Evolutionary conservation across 1,140 invertebrate species (phyloP).

Genomic region (Nymphalis io): DNA sequence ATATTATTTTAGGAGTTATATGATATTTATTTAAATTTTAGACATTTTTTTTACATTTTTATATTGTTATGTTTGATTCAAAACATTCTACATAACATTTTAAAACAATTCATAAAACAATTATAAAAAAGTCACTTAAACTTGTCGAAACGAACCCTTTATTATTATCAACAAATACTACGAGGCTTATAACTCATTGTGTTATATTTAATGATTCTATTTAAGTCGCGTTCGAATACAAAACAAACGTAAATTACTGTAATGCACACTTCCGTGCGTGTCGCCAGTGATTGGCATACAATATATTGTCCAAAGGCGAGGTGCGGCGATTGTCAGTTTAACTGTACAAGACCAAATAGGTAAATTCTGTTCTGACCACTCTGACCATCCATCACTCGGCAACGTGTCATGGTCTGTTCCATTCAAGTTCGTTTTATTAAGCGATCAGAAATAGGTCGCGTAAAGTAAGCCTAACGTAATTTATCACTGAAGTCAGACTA

Average conservation of each 20-base stretch:
- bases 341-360: conserved; percentile 60
- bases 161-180: background rate
- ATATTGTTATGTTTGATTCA: too few species aligned
- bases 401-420: conserved; percentile 48
- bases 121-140: background rate
- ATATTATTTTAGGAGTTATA: too few species aligned
- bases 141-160: background rate
- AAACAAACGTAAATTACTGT: conserved; percentile 42
- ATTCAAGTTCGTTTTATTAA: conserved; percentile 56
- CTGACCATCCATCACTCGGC: conserved; percentile 35
- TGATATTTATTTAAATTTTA: too few species aligned
- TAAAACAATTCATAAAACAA: background rate
- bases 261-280: conserved; percentile 49
- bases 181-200: background rate
- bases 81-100: background rate
- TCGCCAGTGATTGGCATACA: conserved; percentile 68
- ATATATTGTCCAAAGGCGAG: conserved; percentile 66
- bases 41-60: too few species aligned
- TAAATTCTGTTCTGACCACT: conserved; percentile 38
- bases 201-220: conserved; percentile 8
- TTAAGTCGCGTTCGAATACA: conserved; percentile 12
- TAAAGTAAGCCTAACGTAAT: conserved; percentile 34
- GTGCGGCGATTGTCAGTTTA: conserved; percentile 57
- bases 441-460: conserved; percentile 57
- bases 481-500: conserved; percentile 26